Conservation (phyloP, 2,797 vertebrate species). For the Neosilurus mollespiculum region DNA sequence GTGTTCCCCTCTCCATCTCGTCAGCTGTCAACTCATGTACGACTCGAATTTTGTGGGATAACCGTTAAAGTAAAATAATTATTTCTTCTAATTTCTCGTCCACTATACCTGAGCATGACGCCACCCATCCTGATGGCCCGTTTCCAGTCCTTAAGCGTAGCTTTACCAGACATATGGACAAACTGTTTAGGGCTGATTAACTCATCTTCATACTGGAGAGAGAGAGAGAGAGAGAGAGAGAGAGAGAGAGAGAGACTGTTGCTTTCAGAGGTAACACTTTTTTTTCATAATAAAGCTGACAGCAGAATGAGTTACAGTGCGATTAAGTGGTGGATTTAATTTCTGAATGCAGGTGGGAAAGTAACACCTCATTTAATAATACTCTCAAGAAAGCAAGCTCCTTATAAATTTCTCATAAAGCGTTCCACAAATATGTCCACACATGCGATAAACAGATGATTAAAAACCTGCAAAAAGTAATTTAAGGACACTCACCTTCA, state of each 20-base stretch:
- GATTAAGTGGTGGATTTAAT: not conserved
- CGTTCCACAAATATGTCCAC: not conserved
- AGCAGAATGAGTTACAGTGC: slow-evolving; percentile 9
- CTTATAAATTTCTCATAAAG: not conserved
- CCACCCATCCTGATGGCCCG: slow-evolving; percentile 95
- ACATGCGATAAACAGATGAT: not conserved
- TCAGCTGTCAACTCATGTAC: no score
- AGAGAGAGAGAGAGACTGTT: not conserved
- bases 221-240: not conserved
- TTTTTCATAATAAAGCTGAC: not conserved
- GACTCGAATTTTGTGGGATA: no score
- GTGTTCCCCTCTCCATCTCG: no score
- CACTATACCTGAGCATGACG: slow-evolving; percentile 94
- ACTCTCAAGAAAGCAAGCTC: slow-evolving; percentile 16
- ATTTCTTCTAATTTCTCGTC: not conserved
- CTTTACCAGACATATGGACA: slow-evolving; percentile 96
- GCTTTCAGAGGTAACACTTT: not conserved
- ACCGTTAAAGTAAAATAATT: not conserved
- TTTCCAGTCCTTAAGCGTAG: slow-evolving; percentile 98
- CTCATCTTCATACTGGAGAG: slow-evolving; percentile 88
- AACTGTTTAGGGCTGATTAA: slow-evolving; percentile 98
- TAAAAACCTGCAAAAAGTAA: not conserved
- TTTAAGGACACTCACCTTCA: slow-evolving; percentile 81
- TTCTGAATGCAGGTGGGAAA: slow-evolving; percentile 10
- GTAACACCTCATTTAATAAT: not conserved